Base-by-base conservation (phyloP, 2,113 vertebrate genomes). In the Leucoraja erinaceus region DNA sequence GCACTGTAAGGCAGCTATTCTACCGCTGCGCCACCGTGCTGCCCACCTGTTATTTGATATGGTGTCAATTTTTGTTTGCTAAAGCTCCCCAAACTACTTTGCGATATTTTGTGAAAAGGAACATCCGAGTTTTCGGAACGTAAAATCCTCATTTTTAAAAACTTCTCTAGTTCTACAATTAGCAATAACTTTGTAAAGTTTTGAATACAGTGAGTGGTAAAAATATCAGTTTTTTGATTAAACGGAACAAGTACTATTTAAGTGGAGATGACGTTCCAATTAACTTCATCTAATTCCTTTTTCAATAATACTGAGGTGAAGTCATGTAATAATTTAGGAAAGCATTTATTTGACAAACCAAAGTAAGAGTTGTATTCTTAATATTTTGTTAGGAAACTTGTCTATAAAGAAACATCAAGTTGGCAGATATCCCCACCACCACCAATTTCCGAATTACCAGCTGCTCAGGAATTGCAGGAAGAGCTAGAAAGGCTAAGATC, bases 361-460 rank as follows among this genome's bases (percentile, higher is more conserved):
- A 90, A 25, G 70, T 88, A 31, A 63, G 63, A 28, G 5, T 59
- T 10, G 7, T 74, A 38, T 81, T 94, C 72, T 86, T 56, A 90
- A 94, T 94, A 94, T 90, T 92, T 93, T 94, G 93, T 38, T 94
- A 96, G 97, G 94, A 96, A 95, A 93, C 95, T 95, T 74, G 95
- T 96, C 95, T 95, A 95, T 93, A 95, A 96, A 94, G 95, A 96
- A 92, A 93, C 90, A 91, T 93, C 94, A 93, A 93, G 93, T 94
- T 98, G 97, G 97, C 96, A 95, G 94, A 94, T 97, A 93, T 95
- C 96, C 86, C 94, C 96, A 93, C 95, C 97, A 94, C 97, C 97
- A 93, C 93, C 95, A 94, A 94, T 97, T 96, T 96, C 96, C 93
- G 96, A 98, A 95, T 97, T 98, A 95, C 97, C 98, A 96, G 66